phyloP scores from a whole-genome alignment of 1,140 invertebrate species.

The Anastrepha obliqua region DNA sequence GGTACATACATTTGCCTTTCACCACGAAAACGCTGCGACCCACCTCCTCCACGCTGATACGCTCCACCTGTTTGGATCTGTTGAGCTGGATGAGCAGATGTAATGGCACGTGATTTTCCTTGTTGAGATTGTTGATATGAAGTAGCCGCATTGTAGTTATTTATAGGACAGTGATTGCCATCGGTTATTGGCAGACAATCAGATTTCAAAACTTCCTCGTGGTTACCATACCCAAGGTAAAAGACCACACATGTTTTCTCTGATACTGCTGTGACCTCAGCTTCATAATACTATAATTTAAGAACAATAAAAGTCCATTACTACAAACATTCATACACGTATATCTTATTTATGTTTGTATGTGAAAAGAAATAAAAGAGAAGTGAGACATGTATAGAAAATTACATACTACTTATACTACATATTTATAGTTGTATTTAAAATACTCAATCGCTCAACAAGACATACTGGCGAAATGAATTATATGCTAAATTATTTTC shows the following conservation, averaged over 20 bases:
- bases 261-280: conserved; percentile 86
- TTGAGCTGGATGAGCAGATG: conserved; percentile 14
- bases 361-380: no score
- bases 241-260: conserved; percentile 88
- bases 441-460: no score
- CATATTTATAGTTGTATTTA: no score
- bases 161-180: conserved; percentile 67
- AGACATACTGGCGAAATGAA: no score
- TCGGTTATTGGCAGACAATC: conserved; percentile 84
- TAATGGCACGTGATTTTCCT: not conserved
- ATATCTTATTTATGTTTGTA: no score
- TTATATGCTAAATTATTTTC: no score
- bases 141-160: conserved; percentile 59
- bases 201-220: conserved; percentile 88
- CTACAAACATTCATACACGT: no score
- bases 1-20: conserved; percentile 74
- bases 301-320: not conserved
- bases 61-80: conserved; percentile 54
- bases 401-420: no score
- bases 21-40: conserved; percentile 63
- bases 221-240: conserved; percentile 91
- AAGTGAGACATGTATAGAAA: no score
- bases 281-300: conserved; percentile 85
- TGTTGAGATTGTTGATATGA: conserved; percentile 55
- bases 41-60: conserved; percentile 57